These are phyloP conservation scores for Lepidocyrtoides sp. DNA, from an alignment of 2,888 invertebrate species.

Conservation along the genomic window DNA sequence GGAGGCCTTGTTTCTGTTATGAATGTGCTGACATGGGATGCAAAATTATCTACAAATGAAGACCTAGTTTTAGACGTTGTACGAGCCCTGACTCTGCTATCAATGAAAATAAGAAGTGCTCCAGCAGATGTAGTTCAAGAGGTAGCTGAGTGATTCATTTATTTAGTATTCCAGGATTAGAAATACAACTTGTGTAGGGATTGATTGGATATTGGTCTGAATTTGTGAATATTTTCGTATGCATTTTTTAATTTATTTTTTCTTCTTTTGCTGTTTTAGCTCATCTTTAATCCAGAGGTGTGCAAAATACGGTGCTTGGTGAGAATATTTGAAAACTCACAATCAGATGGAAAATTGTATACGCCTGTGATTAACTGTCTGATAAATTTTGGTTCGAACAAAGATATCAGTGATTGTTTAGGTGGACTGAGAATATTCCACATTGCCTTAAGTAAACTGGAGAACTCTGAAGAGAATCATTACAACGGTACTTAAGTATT, in stretches of 20 bases:
- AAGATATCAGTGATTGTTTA: constrained; percentile 64
- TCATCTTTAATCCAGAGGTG: constrained; percentile 59
- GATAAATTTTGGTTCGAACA: constrained; percentile 72
- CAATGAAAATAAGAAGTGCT: constrained; percentile 66
- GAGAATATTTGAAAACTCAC: constrained; percentile 57
- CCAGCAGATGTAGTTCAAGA: constrained; percentile 54
- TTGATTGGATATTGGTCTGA: too few species aligned
- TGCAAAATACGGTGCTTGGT: constrained; percentile 63
- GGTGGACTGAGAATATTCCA: constrained; percentile 62
- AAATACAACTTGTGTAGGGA: too few species aligned
- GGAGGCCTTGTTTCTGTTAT: constrained; percentile 70
- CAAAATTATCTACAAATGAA: constrained; percentile 43
- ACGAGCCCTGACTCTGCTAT: constrained; percentile 67
- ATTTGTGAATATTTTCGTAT: not conserved
- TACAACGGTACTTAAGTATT: constrained; percentile 60
- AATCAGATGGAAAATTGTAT: constrained; percentile 60
- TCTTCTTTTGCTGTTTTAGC: too few species aligned
- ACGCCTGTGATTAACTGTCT: constrained; percentile 73
- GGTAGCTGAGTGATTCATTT: constrained; percentile 25
- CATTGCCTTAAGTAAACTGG: constrained; percentile 63
- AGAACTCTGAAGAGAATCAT: not conserved
- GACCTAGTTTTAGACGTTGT: constrained; percentile 74
- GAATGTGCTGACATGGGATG: constrained; percentile 68
- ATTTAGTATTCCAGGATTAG: too few species aligned
- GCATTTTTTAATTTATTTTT: constrained; percentile 12